Percentiles rank a stretch among this genome's conserved stretches.
Evolutionary conservation across 2,888 invertebrate species (phyloP).

Genomic region (Polylopha cassiicola): DNA sequence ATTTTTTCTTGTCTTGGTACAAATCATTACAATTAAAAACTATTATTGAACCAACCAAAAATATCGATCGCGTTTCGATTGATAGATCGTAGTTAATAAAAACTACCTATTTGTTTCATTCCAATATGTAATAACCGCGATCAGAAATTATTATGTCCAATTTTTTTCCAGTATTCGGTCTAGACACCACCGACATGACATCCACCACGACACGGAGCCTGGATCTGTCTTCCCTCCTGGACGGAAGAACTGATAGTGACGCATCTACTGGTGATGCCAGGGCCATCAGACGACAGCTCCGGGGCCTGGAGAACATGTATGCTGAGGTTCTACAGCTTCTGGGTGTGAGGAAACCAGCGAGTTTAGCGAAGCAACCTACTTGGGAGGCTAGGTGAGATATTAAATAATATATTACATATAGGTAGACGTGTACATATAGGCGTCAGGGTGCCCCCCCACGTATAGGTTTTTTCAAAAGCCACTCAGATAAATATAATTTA

Average conservation of each 20-base stretch:
- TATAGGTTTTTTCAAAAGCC: too few species aligned
- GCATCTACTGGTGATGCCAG: conserved; percentile 86
- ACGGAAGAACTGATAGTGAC: conserved; percentile 85
- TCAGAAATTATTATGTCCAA: not conserved
- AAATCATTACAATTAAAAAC: too few species aligned
- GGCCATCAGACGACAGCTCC: conserved; percentile 87
- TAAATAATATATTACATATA: too few species aligned
- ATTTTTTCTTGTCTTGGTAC: too few species aligned
- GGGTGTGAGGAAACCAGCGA: conserved; percentile 45
- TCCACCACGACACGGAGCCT: conserved; percentile 87
- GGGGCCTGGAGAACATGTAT: conserved; percentile 92
- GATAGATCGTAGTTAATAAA: too few species aligned
- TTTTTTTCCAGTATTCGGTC: conserved; percentile 78
- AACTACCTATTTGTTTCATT: too few species aligned
- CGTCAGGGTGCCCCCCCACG: too few species aligned
- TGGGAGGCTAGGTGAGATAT: conserved; percentile 74
- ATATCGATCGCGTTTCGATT: too few species aligned
- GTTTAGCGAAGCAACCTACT: conserved; percentile 61
- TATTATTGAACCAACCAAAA: too few species aligned
- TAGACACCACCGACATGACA: conserved; percentile 85
- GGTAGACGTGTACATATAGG: too few species aligned
- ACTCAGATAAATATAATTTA: too few species aligned
- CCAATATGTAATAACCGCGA: too few species aligned
- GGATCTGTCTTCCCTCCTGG: conserved; percentile 87
- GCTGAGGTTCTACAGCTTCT: conserved; percentile 82